Conservation (phyloP, 2,113 vertebrate genomes). For the Nesospiza acunhae region DNA sequence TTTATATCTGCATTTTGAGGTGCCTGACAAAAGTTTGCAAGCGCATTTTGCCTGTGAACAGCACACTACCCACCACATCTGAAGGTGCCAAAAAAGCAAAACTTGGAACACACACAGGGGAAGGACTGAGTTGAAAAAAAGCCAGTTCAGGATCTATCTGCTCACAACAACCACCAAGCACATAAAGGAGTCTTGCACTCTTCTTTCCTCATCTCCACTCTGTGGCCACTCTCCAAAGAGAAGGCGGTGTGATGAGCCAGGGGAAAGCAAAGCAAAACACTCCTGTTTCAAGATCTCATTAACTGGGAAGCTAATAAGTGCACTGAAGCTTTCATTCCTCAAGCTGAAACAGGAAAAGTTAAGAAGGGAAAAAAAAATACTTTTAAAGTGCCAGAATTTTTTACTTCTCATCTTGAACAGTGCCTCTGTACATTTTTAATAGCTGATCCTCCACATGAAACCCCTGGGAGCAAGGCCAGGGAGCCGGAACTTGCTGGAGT, state of each 20-base stretch:
- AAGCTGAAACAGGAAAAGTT: conserved; percentile 25
- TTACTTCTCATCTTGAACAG: conserved; percentile 7
- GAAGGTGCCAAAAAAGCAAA: conserved; percentile 42
- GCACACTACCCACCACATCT: neutral
- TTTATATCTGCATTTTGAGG: neutral
- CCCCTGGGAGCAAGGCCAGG: neutral
- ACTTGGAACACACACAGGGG: neutral
- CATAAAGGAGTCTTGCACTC: conserved; percentile 20
- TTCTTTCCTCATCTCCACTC: conserved; percentile 28
- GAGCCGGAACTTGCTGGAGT: conserved; percentile 1
- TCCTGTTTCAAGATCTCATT: conserved; percentile 52
- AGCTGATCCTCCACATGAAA: neutral
- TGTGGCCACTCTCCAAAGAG: conserved; percentile 54
- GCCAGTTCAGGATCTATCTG: conserved; percentile 38
- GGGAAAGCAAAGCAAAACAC: conserved; percentile 23
- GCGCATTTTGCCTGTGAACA: conserved; percentile 17
- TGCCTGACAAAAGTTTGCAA: conserved; percentile 7
- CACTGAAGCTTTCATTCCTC: conserved; percentile 51
- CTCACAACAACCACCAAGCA: conserved; percentile 11
- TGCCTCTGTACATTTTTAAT: conserved; percentile 8
- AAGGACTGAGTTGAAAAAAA: conserved; percentile 20
- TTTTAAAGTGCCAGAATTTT: neutral
- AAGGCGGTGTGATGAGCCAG: conserved; percentile 18
- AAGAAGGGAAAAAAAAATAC: neutral
- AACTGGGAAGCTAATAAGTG: conserved; percentile 56